Base-by-base conservation (phyloP, 2,888 invertebrate species). In the Epirrhoe alternata region DNA sequence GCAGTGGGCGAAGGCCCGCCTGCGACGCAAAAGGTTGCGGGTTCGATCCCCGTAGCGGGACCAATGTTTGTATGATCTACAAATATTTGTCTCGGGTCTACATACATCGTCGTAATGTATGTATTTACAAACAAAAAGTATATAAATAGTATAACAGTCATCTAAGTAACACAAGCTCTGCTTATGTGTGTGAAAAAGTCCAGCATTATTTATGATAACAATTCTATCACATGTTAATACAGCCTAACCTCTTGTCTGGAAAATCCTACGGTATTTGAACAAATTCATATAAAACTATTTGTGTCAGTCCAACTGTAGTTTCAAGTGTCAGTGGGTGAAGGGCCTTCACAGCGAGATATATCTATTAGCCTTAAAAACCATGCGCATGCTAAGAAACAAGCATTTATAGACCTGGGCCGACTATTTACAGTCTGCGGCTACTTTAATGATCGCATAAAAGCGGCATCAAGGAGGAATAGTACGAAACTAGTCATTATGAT, bases 271-370 rank as follows among this genome's bases (percentile, higher is more conserved):
- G 38, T 10, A 12, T 42, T 3, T 24, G 3, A 42, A 42, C 12
- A 42, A 42, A 42, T 12, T 42, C 38, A 3, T 12, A 42, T 12
- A 42, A 42, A 42, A 42, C 38, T 42, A 42, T 42, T 42, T 42
- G 38, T 42, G 38, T 42, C 38, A 42, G 38, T 42, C 38, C 38
- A 42, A 42, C 38, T 42, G 38, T 42, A 42, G 54, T 55, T 17
- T 16, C 8, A 49, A 49, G 16, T 49, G 49, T 49, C 49, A 49
- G 49, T 49, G 38, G 38, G 38, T 12, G 12, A 42, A 42, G 38
- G 38, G 38, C 38, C 38, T 42, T 42, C 12, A 12, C 38, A 42
- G 38, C 38, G 12, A 42, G 38, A 42, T 38, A 10, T 12, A 42
- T 42, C 12, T 42, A 42, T 42, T 42, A 42, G 12, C 38, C 38